A percentile compares a stretch with the other conserved stretches of the same genome.
Conservation (phyloP, 2,113 vertebrate species). For the Morphnarchus princeps region DNA sequence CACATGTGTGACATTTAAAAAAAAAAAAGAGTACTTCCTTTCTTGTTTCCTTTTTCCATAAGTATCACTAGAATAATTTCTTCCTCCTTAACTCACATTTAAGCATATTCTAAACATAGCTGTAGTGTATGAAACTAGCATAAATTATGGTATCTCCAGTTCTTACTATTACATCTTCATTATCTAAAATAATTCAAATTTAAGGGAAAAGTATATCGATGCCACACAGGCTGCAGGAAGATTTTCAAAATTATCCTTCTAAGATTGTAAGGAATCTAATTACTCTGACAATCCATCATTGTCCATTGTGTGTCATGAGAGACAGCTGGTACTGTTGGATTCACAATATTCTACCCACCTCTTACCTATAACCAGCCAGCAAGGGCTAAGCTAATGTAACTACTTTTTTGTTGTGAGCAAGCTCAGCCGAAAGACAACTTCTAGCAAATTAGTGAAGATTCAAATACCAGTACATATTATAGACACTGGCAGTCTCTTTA, state of each 20-base stretch:
- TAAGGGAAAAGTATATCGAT: not conserved
- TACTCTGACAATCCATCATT: not conserved
- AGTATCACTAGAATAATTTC: not conserved
- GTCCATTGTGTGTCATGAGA: not conserved
- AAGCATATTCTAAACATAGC: not conserved
- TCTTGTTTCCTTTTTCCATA: not conserved
- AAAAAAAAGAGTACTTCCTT: not conserved
- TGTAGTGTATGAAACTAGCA: not conserved
- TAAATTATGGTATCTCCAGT: not conserved
- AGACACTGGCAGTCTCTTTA: not conserved
- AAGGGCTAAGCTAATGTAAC: not conserved
- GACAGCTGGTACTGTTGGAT: not conserved
- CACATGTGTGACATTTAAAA: not conserved
- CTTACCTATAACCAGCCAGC: not conserved
- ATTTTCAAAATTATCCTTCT: not conserved
- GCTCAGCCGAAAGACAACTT: not conserved
- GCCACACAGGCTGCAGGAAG: not conserved
- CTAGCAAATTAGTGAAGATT: not conserved
- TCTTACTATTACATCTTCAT: not conserved
- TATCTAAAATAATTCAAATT: slow-evolving; percentile 13
- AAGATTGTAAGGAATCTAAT: not conserved
- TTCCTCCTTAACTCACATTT: not conserved
- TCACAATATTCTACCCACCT: not conserved
- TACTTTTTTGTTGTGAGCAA: not conserved
- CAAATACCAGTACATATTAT: not conserved